Base-by-base conservation (phyloP, 1,140 invertebrate species). In the Dreissena rostriformis region DNA sequence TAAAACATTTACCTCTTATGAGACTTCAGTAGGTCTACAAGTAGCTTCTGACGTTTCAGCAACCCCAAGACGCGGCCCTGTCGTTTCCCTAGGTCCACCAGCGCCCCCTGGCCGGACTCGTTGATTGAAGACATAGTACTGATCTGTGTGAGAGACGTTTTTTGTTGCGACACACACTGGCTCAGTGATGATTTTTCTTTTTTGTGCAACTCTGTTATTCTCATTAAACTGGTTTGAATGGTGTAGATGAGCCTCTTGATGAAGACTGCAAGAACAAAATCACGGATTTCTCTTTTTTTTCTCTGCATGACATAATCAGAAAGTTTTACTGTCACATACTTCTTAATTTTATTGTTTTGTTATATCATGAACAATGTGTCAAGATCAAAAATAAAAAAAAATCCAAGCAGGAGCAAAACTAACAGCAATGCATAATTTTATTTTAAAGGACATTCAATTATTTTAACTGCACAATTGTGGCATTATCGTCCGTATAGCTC, bases 41-140 rank as follows among this genome's bases (percentile, higher is more conserved):
- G 57, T 15, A 29, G 57, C 65, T 71, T 81, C 24, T 81, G 79
- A 39, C 79, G 49, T 66, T 81, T 81, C n/a, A 81, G 52, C 29
- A 72, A 49, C 71, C 6, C 39, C 11, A 81, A 81, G 1, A 81
- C 70, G 17, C 61, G 39, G 29, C 29, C 68, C 26, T 81, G 79
- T 51, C 79, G n/a, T n/a, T 66, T 72, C 24, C 57, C 70, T 39
- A 81, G 70, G 51, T 81, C 71, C 22, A 28, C 71, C 14, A 79
- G 5, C 24, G 79, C 79, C 22, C 49, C 52, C 19, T 57, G 26
- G 17, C 28, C 55, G 7, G 49, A 11, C 17, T 19, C 8, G 10
- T 39, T 51, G 57, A 61, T 61, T 19, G 57, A 61, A 24, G 4
- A n/a, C 57, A 2, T 61, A 4, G 17, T 61, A 24, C 57, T 61